These are phyloP conservation scores for Unio delphinus DNA, from an alignment of 2,888 invertebrate genomes.

Conservation along the genomic window DNA sequence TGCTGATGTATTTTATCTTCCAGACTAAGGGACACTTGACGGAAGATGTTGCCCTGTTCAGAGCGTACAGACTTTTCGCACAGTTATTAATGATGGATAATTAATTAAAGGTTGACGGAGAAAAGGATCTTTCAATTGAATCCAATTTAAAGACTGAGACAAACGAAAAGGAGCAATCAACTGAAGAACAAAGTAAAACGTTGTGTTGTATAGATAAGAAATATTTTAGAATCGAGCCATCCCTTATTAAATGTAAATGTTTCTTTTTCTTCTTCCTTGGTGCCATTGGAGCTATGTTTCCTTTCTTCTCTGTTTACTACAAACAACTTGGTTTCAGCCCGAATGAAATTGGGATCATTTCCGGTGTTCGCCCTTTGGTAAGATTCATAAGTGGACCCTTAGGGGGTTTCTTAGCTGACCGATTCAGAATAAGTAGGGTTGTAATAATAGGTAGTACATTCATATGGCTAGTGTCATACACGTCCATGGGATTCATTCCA, in stretches of 20 bases:
- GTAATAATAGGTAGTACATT: constrained; percentile 34
- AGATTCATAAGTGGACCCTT: constrained; percentile 40
- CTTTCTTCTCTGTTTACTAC: constrained; percentile 39
- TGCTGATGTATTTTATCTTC: no score
- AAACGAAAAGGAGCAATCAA: no score
- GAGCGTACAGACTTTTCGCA: no score
- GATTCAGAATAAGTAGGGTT: constrained; percentile 32
- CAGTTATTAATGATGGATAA: no score
- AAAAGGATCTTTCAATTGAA: no score
- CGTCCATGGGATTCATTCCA: constrained; percentile 38
- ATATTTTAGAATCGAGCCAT: constrained; percentile 18
- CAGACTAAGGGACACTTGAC: no score
- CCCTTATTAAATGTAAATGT: constrained; percentile 33
- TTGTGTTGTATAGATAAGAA: no score
- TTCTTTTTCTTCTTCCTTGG: constrained; percentile 44
- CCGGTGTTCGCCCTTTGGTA: constrained; percentile 38
- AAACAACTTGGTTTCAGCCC: constrained; percentile 47
- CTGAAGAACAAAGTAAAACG: no score
- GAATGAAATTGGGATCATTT: constrained; percentile 40
- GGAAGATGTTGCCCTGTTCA: no score
- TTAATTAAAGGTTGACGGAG: no score
- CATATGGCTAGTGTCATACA: constrained; percentile 36
- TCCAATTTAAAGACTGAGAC: no score
- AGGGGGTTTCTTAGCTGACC: constrained; percentile 40
- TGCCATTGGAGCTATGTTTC: constrained; percentile 39